These are phyloP conservation scores for Electrophaes corylata DNA, from an alignment of 2,888 invertebrate genomes.

Conservation along the genomic window DNA sequence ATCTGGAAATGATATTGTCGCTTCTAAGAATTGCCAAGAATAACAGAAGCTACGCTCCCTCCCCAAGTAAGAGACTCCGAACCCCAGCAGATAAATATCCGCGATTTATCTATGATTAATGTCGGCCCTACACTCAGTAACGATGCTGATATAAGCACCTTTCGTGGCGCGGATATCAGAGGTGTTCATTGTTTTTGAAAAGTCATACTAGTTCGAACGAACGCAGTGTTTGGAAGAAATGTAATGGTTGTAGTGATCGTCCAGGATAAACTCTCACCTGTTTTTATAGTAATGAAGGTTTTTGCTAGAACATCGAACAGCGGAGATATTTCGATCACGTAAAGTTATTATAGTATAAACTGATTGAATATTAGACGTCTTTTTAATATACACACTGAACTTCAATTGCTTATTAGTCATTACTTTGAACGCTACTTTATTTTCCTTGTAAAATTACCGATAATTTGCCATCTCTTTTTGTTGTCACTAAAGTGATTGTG, in stretches of 20 bases:
- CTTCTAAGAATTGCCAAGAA: not conserved
- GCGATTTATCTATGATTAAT: slow-evolving; percentile 59
- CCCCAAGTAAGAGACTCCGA: slow-evolving; percentile 35
- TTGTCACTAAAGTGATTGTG: too few species aligned
- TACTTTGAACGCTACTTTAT: too few species aligned
- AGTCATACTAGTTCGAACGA: slow-evolving; percentile 19
- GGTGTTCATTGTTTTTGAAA: slow-evolving; percentile 29
- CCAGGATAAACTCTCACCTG: slow-evolving; percentile 1
- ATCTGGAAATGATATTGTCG: not conserved
- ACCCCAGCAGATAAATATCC: slow-evolving; percentile 52
- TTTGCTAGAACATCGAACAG: slow-evolving; percentile 7
- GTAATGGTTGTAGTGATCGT: slow-evolving; percentile 1
- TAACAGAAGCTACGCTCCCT: not conserved
- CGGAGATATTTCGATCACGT: not conserved
- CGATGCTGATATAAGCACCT: slow-evolving; percentile 39
- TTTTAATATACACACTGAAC: too few species aligned
- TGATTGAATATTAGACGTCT: too few species aligned
- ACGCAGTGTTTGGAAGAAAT: not conserved
- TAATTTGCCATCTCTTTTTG: too few species aligned
- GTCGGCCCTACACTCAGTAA: slow-evolving; percentile 38
- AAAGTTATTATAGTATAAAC: too few species aligned
- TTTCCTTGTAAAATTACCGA: too few species aligned
- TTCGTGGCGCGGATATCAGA: slow-evolving; percentile 26
- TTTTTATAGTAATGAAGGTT: not conserved
- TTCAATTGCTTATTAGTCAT: too few species aligned